Evolutionary conservation across 2,888 invertebrate species (phyloP), one percentile per base, ranked within the genome.

Genomic region (Melanophora roralis): DNA sequence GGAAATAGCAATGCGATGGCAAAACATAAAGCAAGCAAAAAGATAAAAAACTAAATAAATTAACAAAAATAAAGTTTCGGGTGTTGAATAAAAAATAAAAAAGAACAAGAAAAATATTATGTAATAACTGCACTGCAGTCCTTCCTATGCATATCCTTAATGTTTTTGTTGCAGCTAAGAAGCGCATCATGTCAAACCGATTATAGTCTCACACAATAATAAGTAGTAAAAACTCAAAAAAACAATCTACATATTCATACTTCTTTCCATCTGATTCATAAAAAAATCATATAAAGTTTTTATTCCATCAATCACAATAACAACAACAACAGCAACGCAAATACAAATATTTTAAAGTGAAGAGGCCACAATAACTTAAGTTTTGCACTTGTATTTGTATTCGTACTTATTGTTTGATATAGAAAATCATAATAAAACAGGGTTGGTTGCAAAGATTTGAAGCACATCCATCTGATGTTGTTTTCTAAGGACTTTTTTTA

Each of bases 281-380:
- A 5, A 27, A 27, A 53, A 71, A 60, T 60, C 51, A 21, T 59
- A 68, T 34, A 74, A 74, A 69, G 65, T 74, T 69, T 64, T 16
- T 53, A 19, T 45, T 64, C 21, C 43, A 27, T n/a, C 34, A 65
- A 67, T 32, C 59, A 74, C 14, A 65, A 67, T 32, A 67, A 74
- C 14, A 60, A 32, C 34, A 27, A 6, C 27, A 27, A 6, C 27
- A 65, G 59, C 38, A 67, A 67, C 14, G 53, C 19, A 69, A 34
- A 55, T 49, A 43, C 53, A 62, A 62, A 68, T 60, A 79, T 80
- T 76, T 72, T 47, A 73, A 80, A 80, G 76, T 80, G 80, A 80
- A 80, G 73, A 80, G 80, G 80, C 76, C 76, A 77, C 76, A 80
- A 76, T 68, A 80, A 80, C 72, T 77, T 73, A 64, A 72, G 68